Base-by-base conservation (phyloP, 2,797 vertebrate species). In the Dipus sagitta region DNA sequence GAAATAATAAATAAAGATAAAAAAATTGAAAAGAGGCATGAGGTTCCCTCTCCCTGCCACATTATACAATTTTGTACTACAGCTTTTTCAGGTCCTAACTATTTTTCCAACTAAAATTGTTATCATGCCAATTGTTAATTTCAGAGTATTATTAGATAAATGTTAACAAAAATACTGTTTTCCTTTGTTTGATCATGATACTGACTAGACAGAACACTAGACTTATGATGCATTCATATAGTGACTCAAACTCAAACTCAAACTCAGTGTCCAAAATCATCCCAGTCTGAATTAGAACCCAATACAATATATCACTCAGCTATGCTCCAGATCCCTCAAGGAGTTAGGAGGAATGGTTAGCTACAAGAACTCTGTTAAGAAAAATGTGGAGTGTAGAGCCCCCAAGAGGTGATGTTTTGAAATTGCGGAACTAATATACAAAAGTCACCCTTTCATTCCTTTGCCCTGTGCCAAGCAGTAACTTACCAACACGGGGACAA, bases 91-190 rank as follows among this genome's bases (percentile, higher is more conserved):
- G 64, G 34, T 8, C 2, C 28, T 52, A 89, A 34, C 3, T 92
- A 75, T 60, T 96, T 77, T 88, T 79, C 67, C 30, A 91, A 88
- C 23, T 75, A 89, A 87, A 84, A 92, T 34, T 91, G 47, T 30
- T 92, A 88, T 65, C 18, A 62, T 93, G 75, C 47, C 13, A 96
- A 88, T 95, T 78, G 20, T 70, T 88, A 85, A 90, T 85, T 93
- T 90, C 23, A 72, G 42, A 94, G 62, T 86, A 70, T 42, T 92
- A 30, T 60, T 71, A 93, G 38, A 78, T 80, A 87, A 80, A 91
- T 82, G 62, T 85, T 81, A 93, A 82, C 7, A 62, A 81, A 85
- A 95, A 91, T 26, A 42, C n/a, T 64, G 26, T 21, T 20, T 96
- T 94, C 24, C 30, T 95, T 94, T 91, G 58, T 91, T 86, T 20